Evolutionary conservation across 2,888 invertebrate genomes (phyloP).

Genomic region (Tuberolachnus salignus): DNA sequence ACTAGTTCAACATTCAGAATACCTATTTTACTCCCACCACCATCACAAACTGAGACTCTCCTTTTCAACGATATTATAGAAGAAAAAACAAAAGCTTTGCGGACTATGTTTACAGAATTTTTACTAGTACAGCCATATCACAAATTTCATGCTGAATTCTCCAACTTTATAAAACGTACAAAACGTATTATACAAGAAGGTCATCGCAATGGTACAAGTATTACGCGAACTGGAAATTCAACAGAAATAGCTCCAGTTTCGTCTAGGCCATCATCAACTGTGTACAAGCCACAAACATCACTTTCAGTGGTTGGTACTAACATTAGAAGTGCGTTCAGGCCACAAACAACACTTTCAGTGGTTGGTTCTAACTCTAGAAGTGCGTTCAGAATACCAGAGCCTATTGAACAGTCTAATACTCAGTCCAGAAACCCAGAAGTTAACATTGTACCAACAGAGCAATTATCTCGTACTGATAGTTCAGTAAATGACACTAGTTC

Average conservation of each 20-base stretch:
- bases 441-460: background rate
- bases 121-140: conserved; percentile 28
- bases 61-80: conserved; percentile 39
- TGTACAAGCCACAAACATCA: conserved; percentile 10
- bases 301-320: conserved; percentile 12
- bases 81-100: conserved; percentile 14
- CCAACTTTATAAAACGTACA: conserved; percentile 15
- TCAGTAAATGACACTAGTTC: too few species aligned
- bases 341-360: too few species aligned
- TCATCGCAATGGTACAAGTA: conserved; percentile 21
- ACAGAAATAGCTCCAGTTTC: conserved; percentile 6
- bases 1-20: conserved; percentile 26
- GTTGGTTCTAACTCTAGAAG: background rate
- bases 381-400: background rate
- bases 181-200: conserved; percentile 15
- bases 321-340: background rate
- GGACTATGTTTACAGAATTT: conserved; percentile 1
- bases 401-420: conserved; percentile 13
- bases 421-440: background rate
- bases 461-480: background rate
- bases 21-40: conserved; percentile 1
- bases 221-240: background rate
- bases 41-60: background rate
- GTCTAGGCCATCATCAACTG: conserved; percentile 16
- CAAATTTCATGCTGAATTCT: conserved; percentile 34